Evolutionary conservation across 2,888 invertebrate genomes (phyloP), one percentile per base, ranked within the genome.

Genomic region (Adelognathus sp.): DNA sequence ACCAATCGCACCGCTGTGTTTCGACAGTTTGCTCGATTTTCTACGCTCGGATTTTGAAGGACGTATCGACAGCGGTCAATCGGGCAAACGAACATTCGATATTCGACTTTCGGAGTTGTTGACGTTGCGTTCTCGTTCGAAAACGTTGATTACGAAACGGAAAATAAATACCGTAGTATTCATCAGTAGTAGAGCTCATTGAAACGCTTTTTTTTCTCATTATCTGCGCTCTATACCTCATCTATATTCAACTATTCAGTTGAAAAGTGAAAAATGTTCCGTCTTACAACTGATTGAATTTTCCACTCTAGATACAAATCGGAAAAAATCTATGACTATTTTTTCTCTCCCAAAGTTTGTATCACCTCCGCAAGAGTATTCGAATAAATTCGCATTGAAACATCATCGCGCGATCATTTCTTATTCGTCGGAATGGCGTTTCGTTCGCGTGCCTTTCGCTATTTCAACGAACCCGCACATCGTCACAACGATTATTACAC

Each of bases 71-170:
- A 46, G 41, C 36, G 33, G 41, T 54, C 33, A 31, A 50, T 69
- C n/a, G 31, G 50, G 58, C 31, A 69, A 64, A 64, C 73, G 73
- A 73, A 56, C 58, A 56, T 56, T 64, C 73, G 69, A 69, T 78
- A 69, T 69, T 73, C 54, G 69, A 78, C 46, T 70, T 16, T 52
- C 18, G n/a, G 31, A 46, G 29, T 16, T 63, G 70, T 70, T 58
- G 46, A 27, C 52, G 36, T 66, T 52, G 31, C 31, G 33, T 63
- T 70, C 29, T 27, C 63, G 9, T 18, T 24, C 7, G n/a, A n/a
- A 9, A n/a, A 24, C 24, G 46, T 46, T 21, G 11, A 46, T 21
- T 18, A 24, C 46, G 46, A 18, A 18, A 3, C n/a, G n/a, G n/a
- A n/a, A n/a, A n/a, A n/a, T n/a, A n/a, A n/a, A n/a, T n/a, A n/a